Evolutionary conservation across 2,113 vertebrate species (phyloP), one percentile per base, ranked within the genome.

Genomic region (Urocitellus parryii): DNA sequence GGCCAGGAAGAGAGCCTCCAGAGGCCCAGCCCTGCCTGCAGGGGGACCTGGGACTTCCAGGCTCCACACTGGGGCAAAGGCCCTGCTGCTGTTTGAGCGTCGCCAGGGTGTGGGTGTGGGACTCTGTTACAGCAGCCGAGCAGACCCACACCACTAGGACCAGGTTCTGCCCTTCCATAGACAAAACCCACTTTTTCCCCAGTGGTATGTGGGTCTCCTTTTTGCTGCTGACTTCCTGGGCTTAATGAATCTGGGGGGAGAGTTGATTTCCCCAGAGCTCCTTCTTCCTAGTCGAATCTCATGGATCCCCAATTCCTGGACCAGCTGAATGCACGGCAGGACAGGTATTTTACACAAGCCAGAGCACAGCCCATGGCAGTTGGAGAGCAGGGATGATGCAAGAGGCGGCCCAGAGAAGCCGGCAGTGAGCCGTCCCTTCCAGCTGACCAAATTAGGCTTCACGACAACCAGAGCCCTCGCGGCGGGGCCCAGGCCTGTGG

Each of bases 61-160:
- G 20, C 29, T 39, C 58, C 84, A n/a, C 32, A 14, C 14, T 7
- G 22, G 1, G 56, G n/a, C 74, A n/a, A 14, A 34, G 8, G 0
- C 1, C 4, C 2, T 11, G 72, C 34, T 61, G 51, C 8, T 1
- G 27, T 22, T 32, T 9, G 10, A 63, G 37, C 8, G 12, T 4
- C 0, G 0, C 17, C 3, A 8, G 1, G 45, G 45, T 45, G 45
- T 45, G 45, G 1, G 4, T 2, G 17, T 12, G 53, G 13, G 11
- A 1, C 4, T n/a, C 81, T 29, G 70, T 65, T 42, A 8, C 0
- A 2, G 4, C 10, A 6, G 37, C 45, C 27, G 4, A 24, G 13
- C n/a, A 14, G 25, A n/a, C 39, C 2, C 4, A 18, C 22, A 34
- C n/a, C n/a, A 8, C 9, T 16, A 18, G 37, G 48, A 81, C 24